A percentile compares a stretch with the other conserved stretches of the same genome.
These are phyloP conservation scores for Cherax destructor DNA, from an alignment of 1,140 invertebrate species.

Conservation along the genomic window DNA sequence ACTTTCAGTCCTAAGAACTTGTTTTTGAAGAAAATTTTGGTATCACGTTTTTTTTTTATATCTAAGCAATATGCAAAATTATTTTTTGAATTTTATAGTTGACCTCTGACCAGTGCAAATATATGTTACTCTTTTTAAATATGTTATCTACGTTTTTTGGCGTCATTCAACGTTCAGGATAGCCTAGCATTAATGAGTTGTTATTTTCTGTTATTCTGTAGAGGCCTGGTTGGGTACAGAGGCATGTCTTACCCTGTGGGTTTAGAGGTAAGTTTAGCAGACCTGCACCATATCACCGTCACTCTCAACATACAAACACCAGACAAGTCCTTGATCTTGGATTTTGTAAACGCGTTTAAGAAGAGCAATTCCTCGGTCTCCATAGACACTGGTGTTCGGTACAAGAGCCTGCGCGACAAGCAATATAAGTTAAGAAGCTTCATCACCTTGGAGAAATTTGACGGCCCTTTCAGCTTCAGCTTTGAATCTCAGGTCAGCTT, in stretches of 20 bases:
- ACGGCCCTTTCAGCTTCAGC: not conserved
- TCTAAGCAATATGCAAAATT: too few relatives aligned
- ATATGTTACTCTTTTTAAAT: too few relatives aligned
- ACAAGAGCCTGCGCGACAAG: not conserved
- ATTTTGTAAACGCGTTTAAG: not conserved
- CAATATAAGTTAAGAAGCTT: not conserved
- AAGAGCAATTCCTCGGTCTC: not conserved
- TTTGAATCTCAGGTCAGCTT: not conserved
- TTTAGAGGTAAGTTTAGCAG: not conserved
- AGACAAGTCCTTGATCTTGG: not conserved
- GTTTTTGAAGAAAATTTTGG: too few relatives aligned
- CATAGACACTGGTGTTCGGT: not conserved
- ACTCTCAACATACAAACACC: not conserved
- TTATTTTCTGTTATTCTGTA: not conserved
- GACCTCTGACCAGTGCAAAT: too few relatives aligned
- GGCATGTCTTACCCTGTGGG: not conserved
- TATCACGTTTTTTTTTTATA: too few relatives aligned
- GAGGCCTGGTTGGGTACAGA: not conserved
- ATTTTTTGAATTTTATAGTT: too few relatives aligned
- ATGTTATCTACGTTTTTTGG: too few relatives aligned
- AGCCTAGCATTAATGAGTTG: not conserved
- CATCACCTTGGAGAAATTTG: not conserved
- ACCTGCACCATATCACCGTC: not conserved
- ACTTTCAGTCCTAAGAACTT: too few relatives aligned
- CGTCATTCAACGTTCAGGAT: too few relatives aligned